These are phyloP conservation scores for Athene noctua DNA, from an alignment of 2,113 vertebrate genomes.

Conservation along the genomic window DNA sequence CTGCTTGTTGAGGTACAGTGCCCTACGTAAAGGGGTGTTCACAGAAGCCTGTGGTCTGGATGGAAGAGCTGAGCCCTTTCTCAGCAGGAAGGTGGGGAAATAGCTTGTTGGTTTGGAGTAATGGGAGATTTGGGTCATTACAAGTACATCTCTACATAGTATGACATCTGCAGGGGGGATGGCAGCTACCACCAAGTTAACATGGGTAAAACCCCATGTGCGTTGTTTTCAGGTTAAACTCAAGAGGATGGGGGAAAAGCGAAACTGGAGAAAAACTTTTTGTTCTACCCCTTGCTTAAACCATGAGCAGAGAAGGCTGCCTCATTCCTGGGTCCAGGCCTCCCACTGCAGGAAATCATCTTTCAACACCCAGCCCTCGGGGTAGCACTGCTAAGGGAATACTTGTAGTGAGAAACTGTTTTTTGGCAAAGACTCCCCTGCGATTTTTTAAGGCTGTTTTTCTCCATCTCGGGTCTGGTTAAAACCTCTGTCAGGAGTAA, in stretches of 20 bases:
- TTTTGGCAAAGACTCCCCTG: background rate
- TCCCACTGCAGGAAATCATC: background rate
- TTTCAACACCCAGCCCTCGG: background rate
- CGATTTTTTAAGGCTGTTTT: background rate
- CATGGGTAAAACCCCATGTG: background rate
- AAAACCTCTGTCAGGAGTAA: background rate
- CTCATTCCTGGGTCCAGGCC: background rate
- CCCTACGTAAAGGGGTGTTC: background rate
- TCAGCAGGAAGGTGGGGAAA: background rate
- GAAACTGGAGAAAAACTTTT: background rate
- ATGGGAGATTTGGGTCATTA: background rate
- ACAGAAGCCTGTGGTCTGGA: background rate
- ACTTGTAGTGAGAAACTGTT: background rate
- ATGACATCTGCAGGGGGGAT: background rate
- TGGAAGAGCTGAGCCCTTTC: background rate
- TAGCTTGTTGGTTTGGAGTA: background rate
- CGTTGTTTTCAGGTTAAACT: background rate
- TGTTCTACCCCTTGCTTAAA: background rate
- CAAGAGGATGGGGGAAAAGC: background rate
- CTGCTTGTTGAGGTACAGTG: rapidly evolving
- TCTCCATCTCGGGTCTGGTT: background rate
- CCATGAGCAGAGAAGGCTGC: background rate
- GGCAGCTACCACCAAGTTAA: background rate
- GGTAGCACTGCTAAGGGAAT: background rate
- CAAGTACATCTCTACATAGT: no score